Evolutionary conservation across 2,888 invertebrate genomes (phyloP).

Genomic region (Hetaerina titia): DNA sequence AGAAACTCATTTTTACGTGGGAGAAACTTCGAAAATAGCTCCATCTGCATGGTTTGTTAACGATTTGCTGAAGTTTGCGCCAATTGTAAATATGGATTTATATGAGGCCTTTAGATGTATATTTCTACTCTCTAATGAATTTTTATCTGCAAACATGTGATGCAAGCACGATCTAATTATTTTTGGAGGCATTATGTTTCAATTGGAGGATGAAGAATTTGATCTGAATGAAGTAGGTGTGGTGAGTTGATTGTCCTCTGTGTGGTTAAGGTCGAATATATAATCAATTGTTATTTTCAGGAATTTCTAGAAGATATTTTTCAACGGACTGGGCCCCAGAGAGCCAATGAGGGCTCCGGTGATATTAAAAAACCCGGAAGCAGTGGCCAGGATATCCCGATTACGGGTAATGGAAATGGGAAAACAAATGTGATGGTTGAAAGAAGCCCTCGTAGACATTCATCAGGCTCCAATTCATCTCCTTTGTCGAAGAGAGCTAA

Average conservation of each 20-base stretch:
- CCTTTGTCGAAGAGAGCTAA: slow-evolving; percentile 54
- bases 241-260: neutral
- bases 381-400: neutral
- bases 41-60: slow-evolving; percentile 49
- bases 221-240: slow-evolving; percentile 62
- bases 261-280: neutral
- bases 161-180: neutral
- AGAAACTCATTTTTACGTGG: neutral
- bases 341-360: neutral
- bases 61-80: slow-evolving; percentile 51
- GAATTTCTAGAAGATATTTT: slow-evolving; percentile 67
- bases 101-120: neutral
- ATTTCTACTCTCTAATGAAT: neutral
- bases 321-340: slow-evolving; percentile 49
- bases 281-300: slow-evolving; percentile 38
- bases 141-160: neutral
- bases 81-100: slow-evolving; percentile 56
- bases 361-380: slow-evolving; percentile 33
- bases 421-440: slow-evolving; percentile 18
- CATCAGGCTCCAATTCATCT: slow-evolving; percentile 49
- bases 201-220: slow-evolving; percentile 64
- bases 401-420: neutral
- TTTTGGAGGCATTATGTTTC: slow-evolving; percentile 50
- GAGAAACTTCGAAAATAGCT: slow-evolving; percentile 59
- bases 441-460: slow-evolving; percentile 23